Conservation (phyloP, 2,113 vertebrate species). For the Talpa occidentalis region DNA sequence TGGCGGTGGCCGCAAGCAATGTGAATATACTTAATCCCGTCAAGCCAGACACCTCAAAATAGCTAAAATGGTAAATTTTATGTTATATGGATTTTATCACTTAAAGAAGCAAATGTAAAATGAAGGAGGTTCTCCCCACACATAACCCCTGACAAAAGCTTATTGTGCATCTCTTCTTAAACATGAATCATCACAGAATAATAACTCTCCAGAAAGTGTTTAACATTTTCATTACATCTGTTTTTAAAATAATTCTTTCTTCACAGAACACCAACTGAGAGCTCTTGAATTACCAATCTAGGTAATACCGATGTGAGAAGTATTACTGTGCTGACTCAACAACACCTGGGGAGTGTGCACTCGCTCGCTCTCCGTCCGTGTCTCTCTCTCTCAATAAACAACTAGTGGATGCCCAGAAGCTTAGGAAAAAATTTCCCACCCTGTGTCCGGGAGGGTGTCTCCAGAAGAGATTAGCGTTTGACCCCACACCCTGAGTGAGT, state of each 20-base stretch:
- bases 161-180: neutral
- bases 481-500: neutral
- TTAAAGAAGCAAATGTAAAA: neutral
- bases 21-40: neutral
- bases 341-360: neutral
- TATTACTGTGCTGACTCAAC: neutral
- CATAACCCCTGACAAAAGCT: neutral
- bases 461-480: neutral
- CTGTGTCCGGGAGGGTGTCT: neutral
- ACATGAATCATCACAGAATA: neutral
- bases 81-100: neutral
- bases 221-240: neutral
- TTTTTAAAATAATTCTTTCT: neutral
- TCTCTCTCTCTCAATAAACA: no score
- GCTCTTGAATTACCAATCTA: neutral
- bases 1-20: neutral
- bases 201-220: neutral
- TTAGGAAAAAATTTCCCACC: neutral
- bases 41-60: neutral
- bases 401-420: neutral
- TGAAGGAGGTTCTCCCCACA: neutral
- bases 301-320: neutral
- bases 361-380: accelerated
- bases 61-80: neutral
- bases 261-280: neutral